Base-by-base conservation (phyloP, 1,140 invertebrate genomes). In the Monochamus saltuarius region DNA sequence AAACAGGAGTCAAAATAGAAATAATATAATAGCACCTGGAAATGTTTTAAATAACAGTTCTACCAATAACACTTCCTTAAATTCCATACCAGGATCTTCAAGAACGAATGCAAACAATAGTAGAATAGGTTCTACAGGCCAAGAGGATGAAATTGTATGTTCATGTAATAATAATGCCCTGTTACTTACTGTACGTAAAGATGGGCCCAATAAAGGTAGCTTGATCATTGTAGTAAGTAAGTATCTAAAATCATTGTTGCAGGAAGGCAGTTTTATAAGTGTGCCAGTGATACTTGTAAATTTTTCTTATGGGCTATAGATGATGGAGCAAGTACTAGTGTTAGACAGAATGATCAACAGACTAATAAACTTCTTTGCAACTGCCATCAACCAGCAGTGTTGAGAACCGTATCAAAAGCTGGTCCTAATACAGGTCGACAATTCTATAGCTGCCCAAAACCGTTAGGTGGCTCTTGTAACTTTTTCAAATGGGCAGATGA, bases 401-500 rank as follows among this genome's bases (percentile, higher is more conserved):
- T 75, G 68, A 71, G 89, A 56, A 89, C 85, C 29, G 92, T 95
- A 0, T 81, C 84, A 7, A 94, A 94, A 75, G 88, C 92, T 58
- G 90, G 89, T 1, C 84, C 88, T 2, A 97, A 96, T 73, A 90
- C 89, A 75, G 94, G 94, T 0, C 79, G 90, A 42, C 77, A 80
- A 43, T 97, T 95, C 80, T 93, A 88, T 72, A 79, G 77, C 0
- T 97, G 95, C 71, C 72, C 85, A 0, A 90, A 93, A 74, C 82
- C 84, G 6, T 75, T 80, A 14, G 81, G 69, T 9, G 73, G 75
- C n/a, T 72, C 82, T 6, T 97, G 94, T 75, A 86, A 83, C 10
- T 96, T 95, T 77, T 97, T 96, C 68, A 80, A 92, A 75, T 97
- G 94, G 94, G 87, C 82, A 0, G 91, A 94, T 75, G 85, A 86